Evolutionary conservation across 2,113 vertebrate species (phyloP).

Genomic region (Sarotherodon lohbergeri): DNA sequence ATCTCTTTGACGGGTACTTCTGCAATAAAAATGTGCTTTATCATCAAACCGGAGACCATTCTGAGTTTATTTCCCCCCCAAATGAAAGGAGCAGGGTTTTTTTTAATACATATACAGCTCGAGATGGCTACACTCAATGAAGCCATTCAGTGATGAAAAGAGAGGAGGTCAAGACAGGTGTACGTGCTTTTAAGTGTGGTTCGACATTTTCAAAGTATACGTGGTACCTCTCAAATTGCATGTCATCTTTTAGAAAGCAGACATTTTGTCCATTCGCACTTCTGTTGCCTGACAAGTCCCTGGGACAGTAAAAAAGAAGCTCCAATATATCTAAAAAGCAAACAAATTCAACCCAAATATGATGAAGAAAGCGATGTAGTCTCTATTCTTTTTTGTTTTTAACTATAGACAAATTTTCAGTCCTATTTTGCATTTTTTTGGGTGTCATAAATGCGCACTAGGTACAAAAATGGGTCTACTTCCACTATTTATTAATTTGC

Average conservation of each 20-base stretch:
- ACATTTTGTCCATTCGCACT: neutral
- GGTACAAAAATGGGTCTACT: neutral
- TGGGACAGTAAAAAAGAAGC: neutral
- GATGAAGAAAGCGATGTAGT: neutral
- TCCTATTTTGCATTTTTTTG: neutral
- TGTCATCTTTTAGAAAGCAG: neutral
- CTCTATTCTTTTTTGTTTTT: neutral
- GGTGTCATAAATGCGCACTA: fast-evolving
- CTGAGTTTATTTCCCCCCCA: neutral
- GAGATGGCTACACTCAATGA: neutral
- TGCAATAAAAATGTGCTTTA: neutral
- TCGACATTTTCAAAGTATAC: neutral
- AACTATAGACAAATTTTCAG: neutral
- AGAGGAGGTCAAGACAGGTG: neutral
- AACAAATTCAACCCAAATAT: neutral
- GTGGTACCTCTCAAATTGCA: neutral
- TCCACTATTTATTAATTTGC: neutral
- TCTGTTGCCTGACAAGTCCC: neutral
- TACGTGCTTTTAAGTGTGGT: neutral
- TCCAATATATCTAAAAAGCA: neutral
- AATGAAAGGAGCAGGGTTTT: neutral
- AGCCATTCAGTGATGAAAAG: neutral
- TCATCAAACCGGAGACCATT: neutral
- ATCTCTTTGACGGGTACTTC: neutral
- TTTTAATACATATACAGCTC: neutral